phyloP scores from a whole-genome alignment of 2,113 vertebrate species.

The Tangachromis dhanisi region DNA sequence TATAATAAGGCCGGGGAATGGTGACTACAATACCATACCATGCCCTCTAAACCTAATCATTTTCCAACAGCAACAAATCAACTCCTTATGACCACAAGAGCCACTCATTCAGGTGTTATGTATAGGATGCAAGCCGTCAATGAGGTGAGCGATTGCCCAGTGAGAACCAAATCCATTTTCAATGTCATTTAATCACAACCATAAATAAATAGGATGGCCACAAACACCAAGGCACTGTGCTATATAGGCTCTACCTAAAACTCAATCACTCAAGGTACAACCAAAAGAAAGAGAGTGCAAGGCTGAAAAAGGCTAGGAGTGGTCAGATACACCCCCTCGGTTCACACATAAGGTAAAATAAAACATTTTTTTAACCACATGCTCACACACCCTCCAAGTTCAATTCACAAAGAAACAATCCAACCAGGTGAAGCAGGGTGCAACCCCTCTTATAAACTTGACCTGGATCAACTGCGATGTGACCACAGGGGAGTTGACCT shows the following conservation, averaged over 20 bases:
- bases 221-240: constrained; percentile 10
- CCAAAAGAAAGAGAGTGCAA: neutral
- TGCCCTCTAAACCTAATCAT: constrained; percentile 41
- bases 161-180: constrained; percentile 52
- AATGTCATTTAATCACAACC: constrained; percentile 44
- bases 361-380: neutral
- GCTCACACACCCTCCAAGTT: neutral
- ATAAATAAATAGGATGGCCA: constrained; percentile 44
- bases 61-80: constrained; percentile 54
- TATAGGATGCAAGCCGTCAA: constrained; percentile 39
- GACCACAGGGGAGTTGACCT: constrained; percentile 51
- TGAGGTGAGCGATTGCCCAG: constrained; percentile 30
- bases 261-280: constrained; percentile 16
- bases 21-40: constrained; percentile 20
- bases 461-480: constrained; percentile 32
- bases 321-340: neutral
- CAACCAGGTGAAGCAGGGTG: neutral
- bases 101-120: constrained; percentile 31
- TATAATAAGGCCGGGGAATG: constrained; percentile 28
- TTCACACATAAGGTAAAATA: neutral
- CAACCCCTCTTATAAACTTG: neutral
- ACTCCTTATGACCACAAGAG: constrained; percentile 20
- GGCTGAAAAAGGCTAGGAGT: neutral
- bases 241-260: neutral
- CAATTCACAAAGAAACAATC: neutral